Evolutionary conservation across 2,888 invertebrate genomes (phyloP).

Genomic region (Cheilosia impressa): DNA sequence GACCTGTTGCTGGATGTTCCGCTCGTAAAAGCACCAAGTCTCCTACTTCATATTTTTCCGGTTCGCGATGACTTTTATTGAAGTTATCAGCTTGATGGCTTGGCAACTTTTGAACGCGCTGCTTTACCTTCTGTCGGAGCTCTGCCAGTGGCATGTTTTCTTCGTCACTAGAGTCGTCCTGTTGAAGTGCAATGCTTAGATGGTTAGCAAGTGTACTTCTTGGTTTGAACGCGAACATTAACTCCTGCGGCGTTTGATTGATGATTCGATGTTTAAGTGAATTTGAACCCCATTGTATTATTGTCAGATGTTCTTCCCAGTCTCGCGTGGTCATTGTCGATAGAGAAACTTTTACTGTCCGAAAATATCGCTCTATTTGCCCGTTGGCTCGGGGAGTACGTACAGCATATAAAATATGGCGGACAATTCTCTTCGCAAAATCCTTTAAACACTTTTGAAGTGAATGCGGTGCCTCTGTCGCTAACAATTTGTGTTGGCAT

Average conservation of each 20-base stretch:
- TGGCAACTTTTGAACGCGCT: constrained; percentile 6
- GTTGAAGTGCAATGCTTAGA: background rate
- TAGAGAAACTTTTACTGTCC: constrained; percentile 45
- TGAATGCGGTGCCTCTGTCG: constrained; percentile 77
- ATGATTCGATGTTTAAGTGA: constrained; percentile 14
- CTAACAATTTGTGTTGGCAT: constrained; percentile 76
- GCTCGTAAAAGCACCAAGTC: too few species aligned
- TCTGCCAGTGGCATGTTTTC: constrained; percentile 15
- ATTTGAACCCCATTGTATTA: constrained; percentile 46
- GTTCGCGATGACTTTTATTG: background rate
- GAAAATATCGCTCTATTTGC: constrained; percentile 56
- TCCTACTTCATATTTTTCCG: background rate
- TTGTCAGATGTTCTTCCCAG: constrained; percentile 34
- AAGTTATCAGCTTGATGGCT: background rate
- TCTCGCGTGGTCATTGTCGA: constrained; percentile 32
- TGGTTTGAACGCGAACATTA: constrained; percentile 35
- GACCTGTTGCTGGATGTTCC: background rate
- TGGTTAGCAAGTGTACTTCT: background rate
- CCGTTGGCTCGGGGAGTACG: constrained; percentile 76
- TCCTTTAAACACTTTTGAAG: constrained; percentile 70
- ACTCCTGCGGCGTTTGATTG: constrained; percentile 32
- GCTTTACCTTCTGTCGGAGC: background rate
- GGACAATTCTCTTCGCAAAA: constrained; percentile 71
- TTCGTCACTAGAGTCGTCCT: constrained; percentile 14
- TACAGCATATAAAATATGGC: constrained; percentile 76